Evolutionary conservation across 1,140 invertebrate species (phyloP).

Genomic region (Drosophila seguyi): DNA sequence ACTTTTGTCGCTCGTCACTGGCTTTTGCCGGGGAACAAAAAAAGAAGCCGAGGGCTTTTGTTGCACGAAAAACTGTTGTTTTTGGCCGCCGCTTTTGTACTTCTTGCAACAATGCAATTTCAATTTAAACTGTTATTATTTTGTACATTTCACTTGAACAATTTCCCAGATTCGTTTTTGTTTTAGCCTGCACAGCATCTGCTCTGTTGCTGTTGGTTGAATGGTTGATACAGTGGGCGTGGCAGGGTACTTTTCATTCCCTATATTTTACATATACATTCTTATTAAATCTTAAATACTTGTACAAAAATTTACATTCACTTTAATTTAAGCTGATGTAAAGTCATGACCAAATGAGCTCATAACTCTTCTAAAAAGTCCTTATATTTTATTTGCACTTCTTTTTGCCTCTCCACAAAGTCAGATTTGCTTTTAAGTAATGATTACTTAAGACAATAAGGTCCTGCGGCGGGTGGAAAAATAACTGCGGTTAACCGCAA

Average conservation of each 20-base stretch:
- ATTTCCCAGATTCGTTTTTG: conserved; percentile 33
- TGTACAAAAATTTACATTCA: too few relatives aligned
- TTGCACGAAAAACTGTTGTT: conserved; percentile 20
- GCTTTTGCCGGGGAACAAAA: conserved; percentile 8
- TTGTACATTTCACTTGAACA: conserved; percentile 35
- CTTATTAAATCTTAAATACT: not conserved
- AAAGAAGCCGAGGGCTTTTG: conserved; percentile 18
- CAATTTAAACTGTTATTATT: conserved; percentile 51
- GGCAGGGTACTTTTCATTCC: conserved; percentile 4
- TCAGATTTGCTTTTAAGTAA: not conserved
- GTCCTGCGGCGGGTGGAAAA: conserved; percentile 12
- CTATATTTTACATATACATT: not conserved
- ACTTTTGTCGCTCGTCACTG: conserved; percentile 47
- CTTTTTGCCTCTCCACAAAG: not conserved
- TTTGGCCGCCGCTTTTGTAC: conserved; percentile 21
- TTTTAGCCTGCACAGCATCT: conserved; percentile 21
- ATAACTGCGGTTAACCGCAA: conserved; percentile 48
- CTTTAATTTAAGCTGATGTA: not conserved
- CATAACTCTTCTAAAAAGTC: not conserved
- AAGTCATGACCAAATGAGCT: too few relatives aligned
- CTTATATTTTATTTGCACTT: conserved; percentile 1
- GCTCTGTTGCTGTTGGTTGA: not conserved
- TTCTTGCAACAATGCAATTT: conserved; percentile 49
- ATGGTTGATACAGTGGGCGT: conserved; percentile 3
- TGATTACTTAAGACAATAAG: conserved; percentile 16